Percentiles rank a stretch among this genome's conserved stretches.
phyloP scores from a whole-genome alignment of 2,888 invertebrate species.

The Morinoia aosen region DNA sequence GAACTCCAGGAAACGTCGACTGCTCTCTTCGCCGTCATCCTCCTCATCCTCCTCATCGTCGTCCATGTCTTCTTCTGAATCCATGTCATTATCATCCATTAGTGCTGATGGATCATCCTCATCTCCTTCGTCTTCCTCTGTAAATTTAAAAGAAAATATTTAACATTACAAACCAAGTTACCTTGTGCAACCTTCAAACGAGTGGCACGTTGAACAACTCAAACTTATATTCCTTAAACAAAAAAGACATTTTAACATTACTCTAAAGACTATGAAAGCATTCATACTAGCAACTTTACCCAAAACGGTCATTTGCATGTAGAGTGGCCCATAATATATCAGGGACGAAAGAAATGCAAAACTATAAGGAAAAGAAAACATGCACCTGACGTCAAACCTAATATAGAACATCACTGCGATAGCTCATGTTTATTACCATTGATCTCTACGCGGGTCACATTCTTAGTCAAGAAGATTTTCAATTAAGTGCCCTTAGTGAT shows the following conservation, averaged over 20 bases:
- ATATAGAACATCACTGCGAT: too few relatives aligned
- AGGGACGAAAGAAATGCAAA: too few relatives aligned
- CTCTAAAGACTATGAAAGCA: background rate
- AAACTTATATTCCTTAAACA: too few relatives aligned
- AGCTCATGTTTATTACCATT: too few relatives aligned
- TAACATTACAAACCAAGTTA: background rate
- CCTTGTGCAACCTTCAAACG: background rate
- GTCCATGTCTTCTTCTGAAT: background rate
- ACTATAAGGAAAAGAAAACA: background rate
- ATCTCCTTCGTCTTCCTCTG: constrained; percentile 19
- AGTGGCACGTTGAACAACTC: background rate
- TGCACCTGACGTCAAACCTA: background rate
- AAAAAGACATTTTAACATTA: too few relatives aligned
- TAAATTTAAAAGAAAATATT: background rate
- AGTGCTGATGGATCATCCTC: constrained; percentile 18
- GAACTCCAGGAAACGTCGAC: constrained; percentile 13
- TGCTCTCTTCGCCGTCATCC: background rate
- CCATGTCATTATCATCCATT: background rate
- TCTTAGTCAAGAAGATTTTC: too few relatives aligned
- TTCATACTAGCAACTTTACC: background rate
- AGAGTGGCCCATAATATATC: background rate
- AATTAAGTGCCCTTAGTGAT: too few relatives aligned
- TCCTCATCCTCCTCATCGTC: background rate
- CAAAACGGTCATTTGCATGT: background rate
- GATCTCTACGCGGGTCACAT: too few relatives aligned